phyloP scores from a whole-genome alignment of 2,113 vertebrate species.

The Otus sunia region DNA sequence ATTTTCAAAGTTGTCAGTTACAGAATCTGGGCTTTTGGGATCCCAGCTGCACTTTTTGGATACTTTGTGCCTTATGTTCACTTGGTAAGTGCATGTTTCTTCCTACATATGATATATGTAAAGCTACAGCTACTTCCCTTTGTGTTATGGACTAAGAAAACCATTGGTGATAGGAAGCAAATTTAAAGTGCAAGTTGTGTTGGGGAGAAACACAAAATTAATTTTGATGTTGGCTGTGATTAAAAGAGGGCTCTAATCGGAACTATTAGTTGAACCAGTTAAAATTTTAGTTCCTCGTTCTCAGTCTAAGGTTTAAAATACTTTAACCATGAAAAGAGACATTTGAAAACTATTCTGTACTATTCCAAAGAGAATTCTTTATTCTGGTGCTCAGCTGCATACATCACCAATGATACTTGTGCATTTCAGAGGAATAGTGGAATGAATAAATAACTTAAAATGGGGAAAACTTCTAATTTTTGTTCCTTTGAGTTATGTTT shows the following conservation, averaged over 20 bases:
- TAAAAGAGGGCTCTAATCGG: not conserved
- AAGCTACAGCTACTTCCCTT: not conserved
- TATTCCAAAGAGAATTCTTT: not conserved
- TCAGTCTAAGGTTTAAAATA: not conserved
- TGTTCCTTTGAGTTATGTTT: not conserved
- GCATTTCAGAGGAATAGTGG: not conserved
- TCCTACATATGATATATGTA: not conserved
- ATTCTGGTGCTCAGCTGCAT: not conserved
- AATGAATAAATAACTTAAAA: not conserved
- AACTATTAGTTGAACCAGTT: not conserved
- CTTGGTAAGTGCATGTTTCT: conserved; percentile 80
- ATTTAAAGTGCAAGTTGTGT: not conserved
- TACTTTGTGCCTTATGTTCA: conserved; percentile 99
- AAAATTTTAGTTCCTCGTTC: not conserved
- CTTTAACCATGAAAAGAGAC: not conserved
- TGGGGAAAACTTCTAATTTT: not conserved
- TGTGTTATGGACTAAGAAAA: not conserved
- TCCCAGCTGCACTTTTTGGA: conserved; percentile 92
- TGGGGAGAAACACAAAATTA: not conserved
- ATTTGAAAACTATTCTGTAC: not conserved
- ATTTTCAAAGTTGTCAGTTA: conserved; percentile 91
- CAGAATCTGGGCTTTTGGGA: conserved; percentile 91
- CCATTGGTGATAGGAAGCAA: not conserved
- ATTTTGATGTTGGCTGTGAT: not conserved
- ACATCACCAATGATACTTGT: not conserved